Evolutionary conservation across 2,888 invertebrate genomes (phyloP), one percentile per base, ranked within the genome.

Genomic region (Stramonita haemastoma): DNA sequence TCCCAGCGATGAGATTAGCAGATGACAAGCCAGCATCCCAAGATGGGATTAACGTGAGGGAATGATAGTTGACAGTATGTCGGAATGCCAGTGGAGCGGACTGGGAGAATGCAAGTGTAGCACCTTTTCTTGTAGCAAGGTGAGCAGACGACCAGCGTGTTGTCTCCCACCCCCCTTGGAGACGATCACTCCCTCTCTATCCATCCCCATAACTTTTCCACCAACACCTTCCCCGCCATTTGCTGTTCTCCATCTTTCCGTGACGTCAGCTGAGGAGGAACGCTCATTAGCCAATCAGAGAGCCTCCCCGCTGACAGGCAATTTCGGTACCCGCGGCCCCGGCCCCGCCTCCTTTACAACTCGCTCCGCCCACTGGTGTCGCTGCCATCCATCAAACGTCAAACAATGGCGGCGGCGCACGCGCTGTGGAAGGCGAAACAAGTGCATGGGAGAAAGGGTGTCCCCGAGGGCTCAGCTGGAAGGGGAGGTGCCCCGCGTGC

Each of bases 211-310:
- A 46, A 46, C 46, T 46, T 46, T 46, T 46, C 46, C 46, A 46
- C 8, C 8, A 46, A 2, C 46, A 77, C 77, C 13, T 57, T 26
- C 60, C 46, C 32, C 34, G 0, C 32, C 34, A 34, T 19, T 6
- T 19, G 19, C 87, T 26, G 17, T 70, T 17, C 34, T 66, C 81
- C 36, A 60, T n/a, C 34, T 32, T 15, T n/a, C 88, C 36, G 81
- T 88, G 88, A 88, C 88, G 85, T 89, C 85, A 89, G 29, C 56
- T 66, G n/a, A 32, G 11, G 83, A 73, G 56, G 84, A 73, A 36
- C 66, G 85, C 66, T 85, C 84, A 89, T 89, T 89, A 89, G 83
- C 89, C 89, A 89, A 89, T 89, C 84, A 84, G 85, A 79, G n/a
- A 56, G 73, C 83, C 84, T 36, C 73, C 22, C 84, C 34, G 73